Conservation (phyloP, 2,888 invertebrate species). For the Noctuana brunneofusca region DNA sequence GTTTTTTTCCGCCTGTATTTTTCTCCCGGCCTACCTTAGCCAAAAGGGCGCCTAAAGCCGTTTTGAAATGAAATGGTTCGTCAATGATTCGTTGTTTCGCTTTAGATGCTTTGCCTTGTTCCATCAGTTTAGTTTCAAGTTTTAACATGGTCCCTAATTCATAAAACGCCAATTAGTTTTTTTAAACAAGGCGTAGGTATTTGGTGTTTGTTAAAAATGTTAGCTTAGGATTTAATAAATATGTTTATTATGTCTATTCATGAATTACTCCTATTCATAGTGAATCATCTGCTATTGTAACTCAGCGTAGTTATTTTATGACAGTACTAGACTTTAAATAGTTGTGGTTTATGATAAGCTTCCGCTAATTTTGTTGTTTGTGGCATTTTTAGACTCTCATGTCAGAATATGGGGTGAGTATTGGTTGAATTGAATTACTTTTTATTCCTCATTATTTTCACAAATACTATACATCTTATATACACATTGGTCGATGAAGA, state of each 20-base stretch:
- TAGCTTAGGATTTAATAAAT: neutral
- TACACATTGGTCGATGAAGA: too few relatives aligned
- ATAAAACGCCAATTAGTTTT: too few relatives aligned
- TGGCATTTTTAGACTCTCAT: neutral
- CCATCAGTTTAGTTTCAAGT: too few relatives aligned
- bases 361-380: neutral
- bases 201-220: neutral
- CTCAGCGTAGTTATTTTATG: neutral
- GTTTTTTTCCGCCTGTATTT: too few relatives aligned
- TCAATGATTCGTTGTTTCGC: too few relatives aligned
- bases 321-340: neutral
- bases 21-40: too few relatives aligned
- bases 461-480: too few relatives aligned
- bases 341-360: slow-evolving; percentile 1
- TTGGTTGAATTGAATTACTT: neutral
- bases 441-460: neutral
- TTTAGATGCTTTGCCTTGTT: too few relatives aligned
- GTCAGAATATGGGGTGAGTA: neutral
- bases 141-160: too few relatives aligned
- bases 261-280: neutral
- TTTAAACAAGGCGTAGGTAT: neutral
- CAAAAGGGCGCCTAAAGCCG: too few relatives aligned
- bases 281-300: neutral
- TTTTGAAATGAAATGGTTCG: too few relatives aligned
- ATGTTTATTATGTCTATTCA: neutral